Evolutionary conservation across 2,888 invertebrate species (phyloP), one percentile per base, ranked within the genome.

Genomic region (Amblyjoppa proteus): DNA sequence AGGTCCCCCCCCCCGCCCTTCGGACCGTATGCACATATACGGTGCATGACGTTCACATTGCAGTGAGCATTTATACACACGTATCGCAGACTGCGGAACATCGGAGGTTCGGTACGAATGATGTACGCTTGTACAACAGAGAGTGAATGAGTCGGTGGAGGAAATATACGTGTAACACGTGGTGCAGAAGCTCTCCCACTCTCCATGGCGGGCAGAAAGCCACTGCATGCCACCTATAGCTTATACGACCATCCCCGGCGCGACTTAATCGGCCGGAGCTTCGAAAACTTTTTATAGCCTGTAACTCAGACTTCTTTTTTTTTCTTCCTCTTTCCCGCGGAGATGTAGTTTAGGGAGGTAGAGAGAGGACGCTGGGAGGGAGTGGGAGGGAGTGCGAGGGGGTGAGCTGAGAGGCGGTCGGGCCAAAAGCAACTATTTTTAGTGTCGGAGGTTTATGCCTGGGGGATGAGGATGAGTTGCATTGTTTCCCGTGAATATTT

Each of bases 221-320:
- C 56, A 61, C 79, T 79, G 61, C 34, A 74, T 64, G 13, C 49
- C 71, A 71, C 69, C 34, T 73, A 80, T 80, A 80, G 6, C 45
- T 70, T 89, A 89, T 88, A 91, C 91, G 89, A 91, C 87, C 89
- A 86, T 84, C 85, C 56, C 49, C 56, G 76, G 70, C 64, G 79
- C 66, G 88, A 91, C 90, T 92, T 91, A 91, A 92, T 92, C 92
- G 90, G 88, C 89, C 88, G 88, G 69, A 89, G 88, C 88, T 92
- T 87, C 89, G 86, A 89, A 83, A 93, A 92, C 87, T 91, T 92
- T 93, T 93, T 91, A 90, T 90, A 90, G 87, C 70, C 89, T 88
- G 90, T 92, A 91, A 92, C 89, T 92, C 90, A 90, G 92, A 90
- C 88, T 92, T 92, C 89, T 88, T 78, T 77, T 74, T 71, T 77